These are phyloP conservation scores for Rhinogobius similis DNA, from an alignment of 2,113 vertebrate genomes.

Conservation along the genomic window DNA sequence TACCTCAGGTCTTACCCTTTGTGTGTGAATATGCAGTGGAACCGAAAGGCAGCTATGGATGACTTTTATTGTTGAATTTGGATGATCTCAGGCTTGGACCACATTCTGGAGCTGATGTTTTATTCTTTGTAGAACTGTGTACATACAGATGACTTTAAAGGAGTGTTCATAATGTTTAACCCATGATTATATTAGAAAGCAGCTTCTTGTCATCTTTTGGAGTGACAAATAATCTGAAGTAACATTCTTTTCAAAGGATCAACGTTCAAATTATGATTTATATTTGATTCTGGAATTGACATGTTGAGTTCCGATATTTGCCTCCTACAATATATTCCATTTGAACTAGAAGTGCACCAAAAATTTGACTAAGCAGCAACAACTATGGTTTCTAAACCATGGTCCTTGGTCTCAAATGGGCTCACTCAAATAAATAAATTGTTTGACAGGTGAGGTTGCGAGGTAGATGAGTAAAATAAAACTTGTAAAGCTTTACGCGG, in stretches of 20 bases:
- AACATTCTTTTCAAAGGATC: constrained; percentile 32
- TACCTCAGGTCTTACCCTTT: constrained; percentile 11
- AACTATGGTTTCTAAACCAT: background rate
- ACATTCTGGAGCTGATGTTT: background rate
- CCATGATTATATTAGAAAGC: background rate
- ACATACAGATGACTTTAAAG: background rate
- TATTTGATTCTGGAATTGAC: constrained; percentile 31
- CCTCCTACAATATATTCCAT: background rate
- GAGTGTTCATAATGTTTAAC: background rate
- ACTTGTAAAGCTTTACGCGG: too few relatives aligned
- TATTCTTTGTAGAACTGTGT: background rate
- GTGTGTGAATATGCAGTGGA: constrained; percentile 20
- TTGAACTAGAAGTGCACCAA: background rate
- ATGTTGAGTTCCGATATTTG: constrained; percentile 1
- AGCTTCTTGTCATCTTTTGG: background rate
- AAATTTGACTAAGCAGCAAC: background rate
- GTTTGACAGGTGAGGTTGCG: background rate
- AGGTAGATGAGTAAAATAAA: background rate
- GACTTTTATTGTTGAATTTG: constrained; percentile 16
- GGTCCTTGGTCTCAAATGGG: background rate
- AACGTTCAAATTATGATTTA: background rate
- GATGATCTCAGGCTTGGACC: constrained; percentile 28
- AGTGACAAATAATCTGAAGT: constrained; percentile 13
- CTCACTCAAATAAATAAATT: background rate
- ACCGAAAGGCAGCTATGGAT: constrained; percentile 43